phyloP scores from a whole-genome alignment of 1,140 invertebrate genomes.

The Panagrolaimus sp. region DNA sequence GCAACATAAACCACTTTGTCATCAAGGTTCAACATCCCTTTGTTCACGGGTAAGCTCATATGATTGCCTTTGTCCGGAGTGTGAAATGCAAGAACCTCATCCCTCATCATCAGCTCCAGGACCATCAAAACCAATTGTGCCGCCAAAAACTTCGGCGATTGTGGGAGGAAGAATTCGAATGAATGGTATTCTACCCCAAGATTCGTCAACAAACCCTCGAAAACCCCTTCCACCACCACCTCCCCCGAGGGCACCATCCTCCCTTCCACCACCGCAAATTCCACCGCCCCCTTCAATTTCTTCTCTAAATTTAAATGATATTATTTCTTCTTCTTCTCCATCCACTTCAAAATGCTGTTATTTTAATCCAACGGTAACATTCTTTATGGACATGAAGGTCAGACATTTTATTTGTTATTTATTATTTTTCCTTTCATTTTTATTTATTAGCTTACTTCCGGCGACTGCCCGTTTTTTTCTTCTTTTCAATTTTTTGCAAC shows the following conservation, averaged over 20 bases:
- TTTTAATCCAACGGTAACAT: background rate
- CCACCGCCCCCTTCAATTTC: background rate
- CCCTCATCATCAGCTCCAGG: background rate
- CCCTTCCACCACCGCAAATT: background rate
- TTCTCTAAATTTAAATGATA: background rate
- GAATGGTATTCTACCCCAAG: no score
- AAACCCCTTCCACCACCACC: slow-evolving; percentile 9
- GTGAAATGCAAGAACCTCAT: slow-evolving; percentile 1
- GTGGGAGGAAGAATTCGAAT: no score
- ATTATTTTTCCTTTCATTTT: no score
- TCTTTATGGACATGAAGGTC: slow-evolving; percentile 18
- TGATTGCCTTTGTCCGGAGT: slow-evolving; percentile 7
- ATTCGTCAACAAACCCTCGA: background rate
- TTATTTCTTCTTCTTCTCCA: no score
- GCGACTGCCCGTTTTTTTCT: no score
- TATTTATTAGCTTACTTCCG: no score
- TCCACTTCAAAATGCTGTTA: no score
- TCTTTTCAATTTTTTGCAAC: background rate
- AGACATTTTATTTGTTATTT: background rate
- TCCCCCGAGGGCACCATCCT: background rate
- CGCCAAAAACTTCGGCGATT: no score
- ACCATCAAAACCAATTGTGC: no score
- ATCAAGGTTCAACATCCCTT: background rate
- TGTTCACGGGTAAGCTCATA: slow-evolving; percentile 7
- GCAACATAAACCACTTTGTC: no score